Evolutionary conservation across 2,888 invertebrate genomes (phyloP), one percentile per base, ranked within the genome.

Genomic region (Gonocerus acuteangulatus): DNA sequence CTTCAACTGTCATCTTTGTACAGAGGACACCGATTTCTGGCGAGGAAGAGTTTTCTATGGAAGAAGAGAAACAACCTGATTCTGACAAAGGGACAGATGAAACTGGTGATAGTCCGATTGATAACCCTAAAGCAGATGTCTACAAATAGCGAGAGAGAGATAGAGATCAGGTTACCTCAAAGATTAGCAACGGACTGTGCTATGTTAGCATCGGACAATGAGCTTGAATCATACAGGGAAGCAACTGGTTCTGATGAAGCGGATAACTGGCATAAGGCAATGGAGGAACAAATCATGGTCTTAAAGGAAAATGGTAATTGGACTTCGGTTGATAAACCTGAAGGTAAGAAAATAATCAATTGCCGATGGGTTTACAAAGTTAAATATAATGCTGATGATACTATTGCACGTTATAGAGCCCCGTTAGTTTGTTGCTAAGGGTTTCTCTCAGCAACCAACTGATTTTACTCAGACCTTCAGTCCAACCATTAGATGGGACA

Each of bases 361-460:
- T 49, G 39, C 44, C 42, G 49, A 2, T 58, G 57, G 57, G 62
- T 58, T 13, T 58, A 65, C 61, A 48, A 47, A 54, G 68, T 18
- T 69, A 73, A 65, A 71, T 69, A 2, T 71, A 70, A 48, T 47
- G 34, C 47, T 18, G 48, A 61, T 56, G 61, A 23, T 16, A 44
- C 57, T 18, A 45, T 57, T 11, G 62, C 48, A 11, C 34, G 62
- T n/a, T 49, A 15, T 22, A 62, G 49, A 42, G 62, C 48, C n/a
- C 22, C 1, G 7, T 22, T 48, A 22, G 11, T 48, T n/a, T n/a
- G n/a, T n/a, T n/a, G n/a, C n/a, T n/a, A n/a, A n/a, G n/a, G n/a
- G n/a, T n/a, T n/a, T n/a, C 22, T 3, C 23, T 22, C 13, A 48
- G 2, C 48, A 48, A 3, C 48, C 19, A 23, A 22, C 23, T 2